Evolutionary conservation across 2,797 vertebrate genomes (phyloP), one percentile per base, ranked within the genome.

Genomic region (Arctocebus calabarensis): DNA sequence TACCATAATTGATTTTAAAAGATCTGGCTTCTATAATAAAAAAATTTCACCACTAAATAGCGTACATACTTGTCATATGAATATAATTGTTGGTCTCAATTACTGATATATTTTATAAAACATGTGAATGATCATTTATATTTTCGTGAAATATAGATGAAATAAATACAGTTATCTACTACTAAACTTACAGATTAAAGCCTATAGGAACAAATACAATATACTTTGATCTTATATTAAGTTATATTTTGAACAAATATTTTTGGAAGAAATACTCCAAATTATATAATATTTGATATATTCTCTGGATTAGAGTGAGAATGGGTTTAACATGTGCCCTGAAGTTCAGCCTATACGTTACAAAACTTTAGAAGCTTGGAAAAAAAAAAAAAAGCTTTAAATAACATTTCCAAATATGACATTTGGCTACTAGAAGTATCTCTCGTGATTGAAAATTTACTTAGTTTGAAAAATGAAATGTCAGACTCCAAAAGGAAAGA

Each of bases 381-480:
- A 90, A 62, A 81, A 75, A 90, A 20, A 20, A 68, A 82, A 88
- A 66, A 64, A 77, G 59, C 70, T 94, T 96, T 96, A 92, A 95
- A 84, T 96, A 96, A 84, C 91, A 84, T 94, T 92, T 96, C 82
- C 32, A 92, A 96, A 94, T 97, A 74, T 62, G 85, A 71, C 86
- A 91, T 85, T 87, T 95, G 74, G 85, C 17, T 94, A 88, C 88
- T 40, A n/a, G 14, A 52, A 92, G 27, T 92, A 90, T 95, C 91
- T 94, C 88, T 70, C 74, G 68, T n/a, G 71, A 84, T 59, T 88
- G 82, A 95, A 94, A 96, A 96, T 84, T 91, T 88, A 68, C 34
- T 82, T 93, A 88, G 78, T 70, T 62, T 90, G 37, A 84, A 87
- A 88, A 84, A 93, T 74, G 48, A 96, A 94, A 94, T 97, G 90